Percentiles rank a stretch among this genome's conserved stretches.
Conservation (phyloP, 2,888 invertebrate species). For the Abrostola triplasia region DNA sequence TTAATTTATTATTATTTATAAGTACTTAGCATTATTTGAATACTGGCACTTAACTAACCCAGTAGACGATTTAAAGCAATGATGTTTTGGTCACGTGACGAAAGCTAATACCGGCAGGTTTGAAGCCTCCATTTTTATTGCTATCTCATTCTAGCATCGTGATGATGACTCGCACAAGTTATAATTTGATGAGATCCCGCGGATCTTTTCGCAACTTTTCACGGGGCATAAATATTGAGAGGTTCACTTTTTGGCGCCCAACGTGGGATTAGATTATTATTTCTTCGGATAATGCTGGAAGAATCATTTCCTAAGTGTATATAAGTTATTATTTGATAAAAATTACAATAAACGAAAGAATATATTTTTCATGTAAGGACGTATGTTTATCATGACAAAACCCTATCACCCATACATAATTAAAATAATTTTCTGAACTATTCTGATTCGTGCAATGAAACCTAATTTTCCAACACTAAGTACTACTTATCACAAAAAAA, state of each 20-base stretch:
- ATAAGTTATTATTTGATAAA: constrained; percentile 5
- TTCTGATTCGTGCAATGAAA: too few species aligned
- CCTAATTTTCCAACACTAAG: too few species aligned
- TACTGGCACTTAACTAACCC: too few species aligned
- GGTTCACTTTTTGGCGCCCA: constrained; percentile 75
- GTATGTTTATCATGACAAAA: too few species aligned
- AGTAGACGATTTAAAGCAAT: too few species aligned
- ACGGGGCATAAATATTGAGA: constrained; percentile 79
- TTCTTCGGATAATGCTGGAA: constrained; percentile 28
- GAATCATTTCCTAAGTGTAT: constrained; percentile 23
- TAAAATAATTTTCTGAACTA: too few species aligned
- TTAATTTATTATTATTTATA: too few species aligned
- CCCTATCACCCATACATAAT: too few species aligned
- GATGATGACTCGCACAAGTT: constrained; percentile 70
- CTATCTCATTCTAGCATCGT: constrained; percentile 39
- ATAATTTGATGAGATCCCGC: constrained; percentile 77
- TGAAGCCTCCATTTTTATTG: constrained; percentile 10
- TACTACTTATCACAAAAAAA: neutral
- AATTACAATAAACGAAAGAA: neutral
- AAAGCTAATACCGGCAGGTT: neutral
- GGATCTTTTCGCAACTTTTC: constrained; percentile 73
- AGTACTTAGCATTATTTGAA: too few species aligned
- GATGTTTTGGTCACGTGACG: too few species aligned
- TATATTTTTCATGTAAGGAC: neutral
- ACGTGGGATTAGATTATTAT: constrained; percentile 61